Base-by-base conservation (phyloP, 2,888 invertebrate species). In the Caenorhabditis zanzibari region DNA sequence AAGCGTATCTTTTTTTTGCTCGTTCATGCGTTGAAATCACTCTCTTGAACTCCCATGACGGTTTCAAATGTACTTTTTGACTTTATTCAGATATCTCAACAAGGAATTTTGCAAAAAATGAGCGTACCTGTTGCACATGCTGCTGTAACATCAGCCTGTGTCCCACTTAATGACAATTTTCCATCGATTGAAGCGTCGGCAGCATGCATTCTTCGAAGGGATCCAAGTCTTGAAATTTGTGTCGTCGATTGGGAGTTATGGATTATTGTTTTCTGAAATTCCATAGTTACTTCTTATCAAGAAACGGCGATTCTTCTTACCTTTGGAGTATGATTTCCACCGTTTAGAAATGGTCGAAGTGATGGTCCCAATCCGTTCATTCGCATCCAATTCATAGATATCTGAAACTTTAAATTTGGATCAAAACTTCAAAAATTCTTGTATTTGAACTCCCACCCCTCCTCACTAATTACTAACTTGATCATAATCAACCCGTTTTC, bases 311-410 rank as follows among this genome's bases (percentile, higher is more conserved):
- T 9, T 26, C 5, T 14, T 10, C 19, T 6, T 54, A 85, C 85
- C 61, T 87, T 87, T 19, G 87, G 87, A 14, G 84, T 84, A 16
- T 82, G 82, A 69, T 80, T 83, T 19, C 83, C 68, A 5, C 54
- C 81, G 14, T 85, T 84, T 22, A 87, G 49, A 75, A 87, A 84
- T 16, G 87, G 87, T 66, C 87, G 80, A 24, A 84, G 66, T 16
- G 85, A 81, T 14, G 82, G 84, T 14, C 87, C 87, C 16, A 87
- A 58, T 16, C 92, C 92, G 72, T 91, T 92, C 84, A 91, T 85
- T 63, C 91, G 86, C 91, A 92, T 90, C 87, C 88, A 90, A 61
- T 90, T 90, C 80, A 90, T 86, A 7, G 91, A 90, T 58, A 90
- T 90, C 90, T 90, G 71, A 68, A 89, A 76, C 12, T 59, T 32